Base-by-base conservation (phyloP, 2,888 invertebrate genomes). In the Spodoptera picta region DNA sequence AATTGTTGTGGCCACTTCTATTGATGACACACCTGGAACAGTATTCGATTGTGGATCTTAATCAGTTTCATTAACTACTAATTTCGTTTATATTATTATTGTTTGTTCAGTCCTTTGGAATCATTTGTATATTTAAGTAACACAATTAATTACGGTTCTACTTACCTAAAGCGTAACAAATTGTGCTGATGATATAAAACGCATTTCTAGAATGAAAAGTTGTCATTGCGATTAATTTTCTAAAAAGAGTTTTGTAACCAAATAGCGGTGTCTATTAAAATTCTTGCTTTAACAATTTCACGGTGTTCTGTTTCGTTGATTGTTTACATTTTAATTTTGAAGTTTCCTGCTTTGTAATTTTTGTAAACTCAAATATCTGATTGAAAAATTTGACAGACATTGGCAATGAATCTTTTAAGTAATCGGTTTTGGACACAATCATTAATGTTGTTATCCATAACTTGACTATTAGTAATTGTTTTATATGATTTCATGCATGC, bases 1-100 rank as follows among this genome's bases (percentile, higher is more conserved):
- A 42, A 90, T 53, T 23, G 80, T 84, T 3, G 88, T 87, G 3
- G 77, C 79, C 63, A 83, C 77, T 14, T 84, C 69, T 53, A 89
- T 82, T n/a, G 82, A 74, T 45, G 72, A 43, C 44, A 72, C 70
- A 55, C 73, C 90, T 90, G 73, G 42, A 87, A 11, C n/a, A 50
- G 3, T 5, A 36, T 36, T 36, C n/a, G n/a, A 23, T 46, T 24
- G 10, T 54, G 12, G 11, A 10, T 31, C 12, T 9, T 23, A 27
- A 27, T 27, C 3, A 27, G 5, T 41, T 14, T 6, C 7, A 10
- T 3, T 36, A 12, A 14, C 6, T 43, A 11, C 45, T 27, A 27
- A 12, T 36, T 19, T 12, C 23, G 3, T 23, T 49, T 5, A 23
- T 27, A 3, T 12, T 12, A n/a, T 24, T 11, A 23, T 23, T 27